These are phyloP conservation scores for Dasypus novemcinctus DNA, from an alignment of 2,113 vertebrate species.

Conservation along the genomic window DNA sequence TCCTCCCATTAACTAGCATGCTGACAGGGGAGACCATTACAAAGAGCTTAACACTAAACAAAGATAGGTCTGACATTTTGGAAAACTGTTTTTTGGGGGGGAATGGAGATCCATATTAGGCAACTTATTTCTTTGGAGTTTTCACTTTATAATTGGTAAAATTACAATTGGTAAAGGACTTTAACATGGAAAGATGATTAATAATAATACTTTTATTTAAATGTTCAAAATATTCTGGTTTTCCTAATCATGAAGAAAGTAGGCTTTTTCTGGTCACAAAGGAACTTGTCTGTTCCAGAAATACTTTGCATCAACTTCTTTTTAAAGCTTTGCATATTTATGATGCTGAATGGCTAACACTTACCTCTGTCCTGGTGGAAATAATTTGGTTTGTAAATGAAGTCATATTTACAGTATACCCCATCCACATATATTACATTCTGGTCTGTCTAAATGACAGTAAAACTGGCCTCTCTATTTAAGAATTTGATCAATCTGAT, in stretches of 20 bases:
- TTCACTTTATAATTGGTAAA: neutral
- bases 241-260: conserved; percentile 36
- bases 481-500: conserved; percentile 39
- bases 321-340: conserved; percentile 13
- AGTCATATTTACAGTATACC: conserved; percentile 15
- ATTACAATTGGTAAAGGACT: neutral
- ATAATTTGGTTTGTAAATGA: conserved; percentile 51
- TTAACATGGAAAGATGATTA: conserved; percentile 14
- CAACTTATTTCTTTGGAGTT: neutral
- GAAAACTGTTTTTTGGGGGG: neutral
- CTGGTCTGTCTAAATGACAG: neutral
- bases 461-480: conserved; percentile 41
- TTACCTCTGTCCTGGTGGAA: neutral
- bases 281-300: neutral
- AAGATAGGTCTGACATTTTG: neutral
- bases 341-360: neutral
- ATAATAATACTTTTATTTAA: conserved; percentile 28
- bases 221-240: conserved; percentile 37
- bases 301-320: conserved; percentile 18
- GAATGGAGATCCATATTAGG: neutral
- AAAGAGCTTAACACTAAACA: neutral
- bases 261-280: conserved; percentile 36
- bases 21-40: neutral
- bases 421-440: conserved; percentile 14
- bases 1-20: neutral